Evolutionary conservation across 1,140 invertebrate species (phyloP), one percentile per base, ranked within the genome.

Genomic region (Trichogramma pretiosum): DNA sequence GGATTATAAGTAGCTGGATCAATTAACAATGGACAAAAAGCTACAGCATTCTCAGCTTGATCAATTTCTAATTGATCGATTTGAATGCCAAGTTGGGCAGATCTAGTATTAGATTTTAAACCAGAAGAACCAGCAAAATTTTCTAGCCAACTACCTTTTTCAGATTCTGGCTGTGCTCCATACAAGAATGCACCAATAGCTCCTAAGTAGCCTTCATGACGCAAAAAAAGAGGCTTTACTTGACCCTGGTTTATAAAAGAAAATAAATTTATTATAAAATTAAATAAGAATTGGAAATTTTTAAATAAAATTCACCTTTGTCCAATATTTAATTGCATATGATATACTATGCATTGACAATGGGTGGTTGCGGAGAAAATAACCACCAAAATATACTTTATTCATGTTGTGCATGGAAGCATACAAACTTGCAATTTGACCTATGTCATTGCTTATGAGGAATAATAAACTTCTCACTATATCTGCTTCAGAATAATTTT

Each of bases 101-200:
- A 61, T 5, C 76, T 59, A 5, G 76, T 75, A 57, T 75, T 73
- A 11, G 19, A n/a, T 42, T 74, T 72, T 11, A 84, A 74, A 18
- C 81, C 82, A 16, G 83, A 84, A 52, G 82, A 85, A 2, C 83
- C 82, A 28, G 81, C 82, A 64, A 81, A 85, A 70, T 87, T 85
- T 65, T 88, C 85, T 19, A 77, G 70, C 85, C 85, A 88, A 7
- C 79, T 82, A 54, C 78, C 81, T 30, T 77, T 73, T 8, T 81
- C 74, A 32, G 74, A 74, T 56, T 83, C 80, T 13, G 38, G 21
- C 60, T 84, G 77, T 30, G 78, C 75, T 13, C 82, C 83, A 57
- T 80, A 82, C 0, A 88, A 62, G 69, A 86, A 87, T 14, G 85
- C 85, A 17, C 85, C 85, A 53, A 88, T 85, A 0, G 84, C 84